Percentiles rank a stretch among this genome's conserved stretches.
Evolutionary conservation across 1,140 invertebrate genomes (phyloP).

Genomic region (Psilanteris sp.): DNA sequence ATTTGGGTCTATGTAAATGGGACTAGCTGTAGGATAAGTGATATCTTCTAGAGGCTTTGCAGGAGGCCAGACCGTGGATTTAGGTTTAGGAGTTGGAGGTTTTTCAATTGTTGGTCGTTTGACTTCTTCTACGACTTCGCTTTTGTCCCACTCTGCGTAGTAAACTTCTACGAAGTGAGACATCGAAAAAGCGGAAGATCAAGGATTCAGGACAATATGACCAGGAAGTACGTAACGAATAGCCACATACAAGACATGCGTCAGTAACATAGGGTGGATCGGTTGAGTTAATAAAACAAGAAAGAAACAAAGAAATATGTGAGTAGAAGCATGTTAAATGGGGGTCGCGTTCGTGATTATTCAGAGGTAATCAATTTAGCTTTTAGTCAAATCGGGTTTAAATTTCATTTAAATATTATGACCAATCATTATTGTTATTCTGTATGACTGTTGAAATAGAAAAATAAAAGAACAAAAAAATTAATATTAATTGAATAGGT

Average conservation of each 20-base stretch:
- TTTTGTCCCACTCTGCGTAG: constrained; percentile 42
- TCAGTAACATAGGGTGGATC: constrained; percentile 56
- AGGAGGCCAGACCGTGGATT: constrained; percentile 73
- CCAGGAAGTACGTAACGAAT: constrained; percentile 43
- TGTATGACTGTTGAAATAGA: too few species aligned
- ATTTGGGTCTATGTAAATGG: constrained; percentile 77
- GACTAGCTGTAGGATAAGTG: constrained; percentile 78
- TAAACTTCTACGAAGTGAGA: constrained; percentile 31
- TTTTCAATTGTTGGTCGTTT: constrained; percentile 47
- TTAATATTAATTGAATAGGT: constrained; percentile 1
- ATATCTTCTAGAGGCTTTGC: constrained; percentile 74
- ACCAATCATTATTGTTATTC: constrained; percentile 5
- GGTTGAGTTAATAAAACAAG: constrained; percentile 73
- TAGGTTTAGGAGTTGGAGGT: constrained; percentile 61
- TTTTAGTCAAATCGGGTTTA: constrained; percentile 32
- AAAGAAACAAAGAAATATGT: constrained; percentile 74
- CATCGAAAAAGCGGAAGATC: background rate
- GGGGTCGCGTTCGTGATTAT: constrained; percentile 58
- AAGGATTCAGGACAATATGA: background rate
- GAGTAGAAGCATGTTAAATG: constrained; percentile 74
- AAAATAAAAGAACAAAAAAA: too few species aligned
- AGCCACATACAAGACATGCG: constrained; percentile 56
- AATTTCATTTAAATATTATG: constrained; percentile 1
- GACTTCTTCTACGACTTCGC: constrained; percentile 63
- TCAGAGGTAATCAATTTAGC: constrained; percentile 38